Evolutionary conservation across 2,797 vertebrate species (phyloP).

Genomic region (Gymnoscopelus microlampas): DNA sequence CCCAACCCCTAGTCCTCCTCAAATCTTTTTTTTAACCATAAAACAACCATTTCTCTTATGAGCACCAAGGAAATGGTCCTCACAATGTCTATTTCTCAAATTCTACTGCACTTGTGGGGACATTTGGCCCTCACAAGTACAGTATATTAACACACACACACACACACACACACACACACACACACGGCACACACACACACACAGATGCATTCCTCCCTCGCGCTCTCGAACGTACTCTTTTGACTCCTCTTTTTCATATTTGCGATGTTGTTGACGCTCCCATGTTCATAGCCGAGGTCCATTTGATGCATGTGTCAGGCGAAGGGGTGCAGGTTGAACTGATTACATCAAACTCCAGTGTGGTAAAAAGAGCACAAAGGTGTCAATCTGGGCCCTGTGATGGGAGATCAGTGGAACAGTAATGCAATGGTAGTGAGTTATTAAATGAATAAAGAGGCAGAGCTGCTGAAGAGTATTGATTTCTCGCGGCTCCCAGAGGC

Average conservation of each 20-base stretch:
- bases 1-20: too few species aligned
- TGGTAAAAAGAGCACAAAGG: slow-evolving; percentile 82
- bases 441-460: slow-evolving; percentile 87
- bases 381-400: slow-evolving; percentile 82
- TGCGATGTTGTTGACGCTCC: slow-evolving; percentile 75
- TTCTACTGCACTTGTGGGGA: too few species aligned
- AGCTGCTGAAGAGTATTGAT: slow-evolving; percentile 87
- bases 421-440: slow-evolving; percentile 87
- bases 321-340: slow-evolving; percentile 80
- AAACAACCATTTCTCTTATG: too few species aligned
- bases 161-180: slow-evolving; percentile 3
- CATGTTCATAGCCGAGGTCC: slow-evolving; percentile 75
- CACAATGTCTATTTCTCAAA: too few species aligned
- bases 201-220: slow-evolving; percentile 40
- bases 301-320: slow-evolving; percentile 80
- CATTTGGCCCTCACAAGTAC: too few species aligned
- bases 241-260: slow-evolving; percentile 79
- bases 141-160: not conserved
- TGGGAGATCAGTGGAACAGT: slow-evolving; percentile 84
- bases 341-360: slow-evolving; percentile 84
- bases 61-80: too few species aligned
- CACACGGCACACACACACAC: slow-evolving; percentile 33
- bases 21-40: too few species aligned
- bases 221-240: slow-evolving; percentile 54
- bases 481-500: slow-evolving; percentile 85